Percentiles rank a stretch among this genome's conserved stretches.
These are phyloP conservation scores for Mobula birostris DNA, from an alignment of 2,113 vertebrate species.

Conservation along the genomic window DNA sequence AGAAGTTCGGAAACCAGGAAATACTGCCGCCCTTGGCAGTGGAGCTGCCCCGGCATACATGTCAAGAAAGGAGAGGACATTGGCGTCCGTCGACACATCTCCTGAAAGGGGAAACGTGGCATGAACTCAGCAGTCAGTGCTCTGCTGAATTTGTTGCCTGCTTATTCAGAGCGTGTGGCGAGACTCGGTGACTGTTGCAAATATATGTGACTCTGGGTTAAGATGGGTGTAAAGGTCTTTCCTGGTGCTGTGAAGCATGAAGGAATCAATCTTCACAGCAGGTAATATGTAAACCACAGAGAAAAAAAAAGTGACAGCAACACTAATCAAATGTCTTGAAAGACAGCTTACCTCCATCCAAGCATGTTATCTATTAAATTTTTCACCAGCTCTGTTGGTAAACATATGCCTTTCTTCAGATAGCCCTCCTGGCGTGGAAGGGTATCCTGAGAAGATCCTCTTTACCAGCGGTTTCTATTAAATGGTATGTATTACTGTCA, in stretches of 20 bases:
- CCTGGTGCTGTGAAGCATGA: background rate
- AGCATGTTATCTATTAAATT: background rate
- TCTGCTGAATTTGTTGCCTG: no score
- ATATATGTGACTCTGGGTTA: background rate
- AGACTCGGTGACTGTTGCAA: background rate
- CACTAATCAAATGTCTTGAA: conserved; percentile 28
- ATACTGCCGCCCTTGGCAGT: background rate
- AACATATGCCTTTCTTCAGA: conserved; percentile 23
- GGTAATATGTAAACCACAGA: conserved; percentile 7
- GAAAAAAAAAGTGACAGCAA: conserved; percentile 15
- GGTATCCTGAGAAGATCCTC: background rate
- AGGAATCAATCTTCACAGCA: conserved; percentile 28
- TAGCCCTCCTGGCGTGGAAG: background rate
- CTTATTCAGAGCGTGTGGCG: background rate
- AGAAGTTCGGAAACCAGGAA: background rate
- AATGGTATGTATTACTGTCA: background rate
- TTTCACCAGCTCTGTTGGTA: conserved; percentile 22
- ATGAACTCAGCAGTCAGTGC: background rate
- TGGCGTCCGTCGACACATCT: background rate
- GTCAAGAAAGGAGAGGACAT: background rate
- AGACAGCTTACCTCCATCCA: conserved; percentile 30
- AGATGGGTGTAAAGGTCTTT: background rate
- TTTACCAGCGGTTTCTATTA: background rate
- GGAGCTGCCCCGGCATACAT: background rate
- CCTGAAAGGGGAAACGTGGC: no score